Base-by-base conservation (phyloP, 2,113 vertebrate genomes). In the Phylloscopus trochiloides region DNA sequence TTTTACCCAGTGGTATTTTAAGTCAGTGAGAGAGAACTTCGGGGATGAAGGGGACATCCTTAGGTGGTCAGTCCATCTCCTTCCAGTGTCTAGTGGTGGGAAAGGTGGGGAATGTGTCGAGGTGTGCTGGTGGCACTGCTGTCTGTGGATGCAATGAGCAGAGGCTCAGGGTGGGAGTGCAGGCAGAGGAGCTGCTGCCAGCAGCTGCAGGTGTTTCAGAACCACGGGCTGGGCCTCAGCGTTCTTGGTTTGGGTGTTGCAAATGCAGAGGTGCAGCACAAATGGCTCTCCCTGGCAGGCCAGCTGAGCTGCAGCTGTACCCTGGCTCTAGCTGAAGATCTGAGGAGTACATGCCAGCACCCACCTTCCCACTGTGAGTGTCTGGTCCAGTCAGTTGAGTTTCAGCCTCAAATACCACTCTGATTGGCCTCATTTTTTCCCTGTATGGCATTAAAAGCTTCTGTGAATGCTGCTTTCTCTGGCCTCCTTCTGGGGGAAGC, bases 341-440 rank as follows among this genome's bases (percentile, higher is more conserved):
- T 67, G n/a, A 13, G 59, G 25, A 77, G 18, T 2, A 0, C 0
- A 0, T 22, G 16, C 47, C 45, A 9, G 38, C 13, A 2, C 62
- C 32, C 17, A 58, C 25, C 31, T 76, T 85, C 51, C 47, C 25
- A 4, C n/a, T 31, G 17, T 25, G 54, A 75, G 2, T 47, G 4
- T 29, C 40, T 68, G 67, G 14, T 59, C 83, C 10, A 2, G 7
- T 66, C 81, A 62, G 9, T 29, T 63, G 48, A 24, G 10, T 87
- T 94, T 78, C 61, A 59, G 52, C 62, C 77, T 85, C 77, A 78
- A 63, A 47, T 34, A 71, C 3, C 1, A 1, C 17, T 59, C 52
- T 59, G 25, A 28, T 72, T 72, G 48, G 47, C 61, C 63, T 34
- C 43, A 2, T 43, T 70, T 83, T 62, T 47, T 1, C 15, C 29